Conservation (phyloP, 2,113 vertebrate genomes). For the Etheostoma spectabile region DNA sequence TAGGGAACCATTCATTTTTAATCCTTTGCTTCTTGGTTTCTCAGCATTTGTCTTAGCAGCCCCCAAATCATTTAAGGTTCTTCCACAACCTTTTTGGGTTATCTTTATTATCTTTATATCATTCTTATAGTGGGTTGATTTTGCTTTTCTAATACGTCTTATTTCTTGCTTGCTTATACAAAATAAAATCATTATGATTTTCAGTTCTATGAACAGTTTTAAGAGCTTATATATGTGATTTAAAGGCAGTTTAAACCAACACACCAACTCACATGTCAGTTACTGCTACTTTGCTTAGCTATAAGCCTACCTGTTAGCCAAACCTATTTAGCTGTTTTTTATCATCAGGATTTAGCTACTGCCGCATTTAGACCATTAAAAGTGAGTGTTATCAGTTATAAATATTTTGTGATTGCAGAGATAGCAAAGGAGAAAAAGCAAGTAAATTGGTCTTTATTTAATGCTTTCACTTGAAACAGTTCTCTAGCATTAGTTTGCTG, state of each 20-base stretch:
- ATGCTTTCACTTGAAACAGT: neutral
- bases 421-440: neutral
- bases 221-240: neutral
- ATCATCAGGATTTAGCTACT: neutral
- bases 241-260: neutral
- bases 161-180: no score
- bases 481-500: neutral
- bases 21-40: no score
- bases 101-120: no score
- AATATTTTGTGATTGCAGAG: neutral
- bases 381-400: no score
- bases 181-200: no score
- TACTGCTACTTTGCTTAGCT: neutral
- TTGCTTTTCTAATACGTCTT: no score
- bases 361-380: neutral
- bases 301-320: neutral
- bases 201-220: no score
- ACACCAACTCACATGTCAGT: neutral
- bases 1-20: no score
- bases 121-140: no score
- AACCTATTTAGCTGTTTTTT: neutral
- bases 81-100: no score
- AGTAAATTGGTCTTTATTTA: neutral
- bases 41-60: no score
- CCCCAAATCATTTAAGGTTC: no score